Evolutionary conservation across 2,797 vertebrate species (phyloP), one percentile per base, ranked within the genome.

Genomic region (Trichosurus vulpecula): DNA sequence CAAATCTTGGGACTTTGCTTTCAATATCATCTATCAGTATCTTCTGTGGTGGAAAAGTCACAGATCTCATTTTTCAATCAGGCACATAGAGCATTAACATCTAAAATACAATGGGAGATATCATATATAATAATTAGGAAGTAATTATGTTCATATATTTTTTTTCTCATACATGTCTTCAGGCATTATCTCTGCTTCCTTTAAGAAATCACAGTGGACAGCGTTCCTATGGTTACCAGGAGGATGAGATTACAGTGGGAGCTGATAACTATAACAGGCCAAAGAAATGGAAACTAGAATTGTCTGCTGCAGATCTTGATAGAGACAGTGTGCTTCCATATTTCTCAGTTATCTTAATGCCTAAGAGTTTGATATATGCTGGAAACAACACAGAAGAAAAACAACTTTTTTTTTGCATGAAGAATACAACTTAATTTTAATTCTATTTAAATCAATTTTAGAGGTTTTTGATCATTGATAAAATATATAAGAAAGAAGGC

Each of bases 161-260:
- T n/a, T 98, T 98, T 98, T 95, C 95, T 94, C 94, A 92, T 56
- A 94, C 87, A 96, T 97, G 95, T 97, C 96, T 98, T 97, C 97
- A 96, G 95, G 92, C 95, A 91, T 52, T 96, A 56, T 90, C 95
- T 98, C 57, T 94, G 96, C 92, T 98, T 98, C 90, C 41, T 98
- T 97, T 95, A 98, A 98, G 98, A 98, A 98, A 97, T 97, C 97
- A 96, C 90, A 92, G 95, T 97, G 96, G 97, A 97, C 52, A 47
- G 25, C 92, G 98, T 98, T 99, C 95, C 98, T 98, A 97, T 98
- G 98, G 98, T 98, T 98, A 98, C 98, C 89, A 93, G 87, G 92
- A 98, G 54, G 47, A 96, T 95, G 56, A 92, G 92, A 97, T 97
- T 94, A 93, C 52, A 90, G 93, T 97, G 25, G 96, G 1, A 95